These are phyloP conservation scores for Pseudomugil tenellus DNA, from an alignment of 2,797 vertebrate genomes.

Conservation along the genomic window DNA sequence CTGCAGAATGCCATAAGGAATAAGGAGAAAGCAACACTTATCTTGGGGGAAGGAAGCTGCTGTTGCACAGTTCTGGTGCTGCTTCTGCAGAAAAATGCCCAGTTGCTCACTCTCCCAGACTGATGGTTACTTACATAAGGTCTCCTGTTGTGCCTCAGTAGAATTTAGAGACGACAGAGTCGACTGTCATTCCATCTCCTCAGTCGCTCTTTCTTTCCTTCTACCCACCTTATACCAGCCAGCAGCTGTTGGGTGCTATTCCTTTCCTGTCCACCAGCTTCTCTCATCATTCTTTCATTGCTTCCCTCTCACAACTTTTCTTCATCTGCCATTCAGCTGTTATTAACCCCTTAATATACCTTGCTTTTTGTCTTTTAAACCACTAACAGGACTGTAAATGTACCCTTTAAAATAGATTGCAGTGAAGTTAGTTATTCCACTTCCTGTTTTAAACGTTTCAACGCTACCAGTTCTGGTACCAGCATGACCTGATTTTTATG, in stretches of 20 bases:
- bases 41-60: constrained; percentile 50
- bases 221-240: constrained; percentile 36
- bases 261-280: constrained; percentile 17
- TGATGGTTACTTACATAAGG: constrained; percentile 68
- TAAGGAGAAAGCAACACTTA: constrained; percentile 30
- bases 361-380: not conserved
- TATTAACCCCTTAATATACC: constrained; percentile 7
- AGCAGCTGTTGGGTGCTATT: constrained; percentile 47
- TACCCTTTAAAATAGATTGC: not conserved
- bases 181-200: constrained; percentile 41
- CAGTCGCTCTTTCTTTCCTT: constrained; percentile 41
- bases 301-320: constrained; percentile 10
- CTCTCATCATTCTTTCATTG: constrained; percentile 27
- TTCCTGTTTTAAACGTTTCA: not conserved
- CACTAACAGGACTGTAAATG: not conserved
- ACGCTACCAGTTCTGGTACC: not conserved
- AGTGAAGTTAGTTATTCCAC: no score
- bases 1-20: constrained; percentile 1
- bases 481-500: not conserved
- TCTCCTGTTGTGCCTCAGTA: constrained; percentile 55
- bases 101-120: constrained; percentile 64
- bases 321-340: constrained; percentile 11
- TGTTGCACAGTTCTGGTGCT: constrained; percentile 52
- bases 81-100: constrained; percentile 54
- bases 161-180: constrained; percentile 51